These are phyloP conservation scores for Thalassophryne amazonica DNA, from an alignment of 2,797 vertebrate genomes.

Conservation along the genomic window DNA sequence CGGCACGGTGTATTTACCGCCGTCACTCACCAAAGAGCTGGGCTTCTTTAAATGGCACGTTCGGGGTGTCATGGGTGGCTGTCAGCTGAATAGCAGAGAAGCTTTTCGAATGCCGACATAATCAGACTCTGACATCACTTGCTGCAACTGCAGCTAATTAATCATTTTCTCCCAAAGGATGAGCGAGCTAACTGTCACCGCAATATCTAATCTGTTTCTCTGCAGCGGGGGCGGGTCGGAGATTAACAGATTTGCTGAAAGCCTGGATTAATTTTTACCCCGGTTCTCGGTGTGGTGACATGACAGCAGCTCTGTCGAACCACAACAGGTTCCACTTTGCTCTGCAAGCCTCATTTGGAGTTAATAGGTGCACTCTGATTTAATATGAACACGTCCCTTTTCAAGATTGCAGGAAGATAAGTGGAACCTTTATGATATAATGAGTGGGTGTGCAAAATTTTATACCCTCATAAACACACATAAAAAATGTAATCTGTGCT, in stretches of 20 bases:
- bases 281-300: too few relatives aligned
- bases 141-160: slow-evolving; percentile 47
- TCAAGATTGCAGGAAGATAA: too few relatives aligned
- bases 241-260: not conserved
- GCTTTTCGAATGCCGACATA: slow-evolving; percentile 46
- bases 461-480: too few relatives aligned
- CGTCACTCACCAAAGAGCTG: slow-evolving; percentile 34
- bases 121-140: slow-evolving; percentile 69
- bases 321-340: too few relatives aligned
- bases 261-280: not conserved
- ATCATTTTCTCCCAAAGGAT: slow-evolving; percentile 55
- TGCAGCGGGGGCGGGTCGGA: not conserved
- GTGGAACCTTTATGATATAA: too few relatives aligned
- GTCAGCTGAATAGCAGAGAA: slow-evolving; percentile 33
- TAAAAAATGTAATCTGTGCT: too few relatives aligned
- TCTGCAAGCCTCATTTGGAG: too few relatives aligned
- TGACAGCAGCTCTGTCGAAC: too few relatives aligned
- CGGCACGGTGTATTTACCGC: slow-evolving; percentile 22
- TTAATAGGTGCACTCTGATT: too few relatives aligned
- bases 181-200: slow-evolving; percentile 11
- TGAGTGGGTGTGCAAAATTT: too few relatives aligned
- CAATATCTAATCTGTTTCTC: slow-evolving; percentile 3
- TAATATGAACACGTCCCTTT: too few relatives aligned
- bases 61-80: slow-evolving; percentile 44
- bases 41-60: slow-evolving; percentile 29